Evolutionary conservation across 2,113 vertebrate species (phyloP), one percentile per base, ranked within the genome.

Genomic region (Platysternon megacephalum): DNA sequence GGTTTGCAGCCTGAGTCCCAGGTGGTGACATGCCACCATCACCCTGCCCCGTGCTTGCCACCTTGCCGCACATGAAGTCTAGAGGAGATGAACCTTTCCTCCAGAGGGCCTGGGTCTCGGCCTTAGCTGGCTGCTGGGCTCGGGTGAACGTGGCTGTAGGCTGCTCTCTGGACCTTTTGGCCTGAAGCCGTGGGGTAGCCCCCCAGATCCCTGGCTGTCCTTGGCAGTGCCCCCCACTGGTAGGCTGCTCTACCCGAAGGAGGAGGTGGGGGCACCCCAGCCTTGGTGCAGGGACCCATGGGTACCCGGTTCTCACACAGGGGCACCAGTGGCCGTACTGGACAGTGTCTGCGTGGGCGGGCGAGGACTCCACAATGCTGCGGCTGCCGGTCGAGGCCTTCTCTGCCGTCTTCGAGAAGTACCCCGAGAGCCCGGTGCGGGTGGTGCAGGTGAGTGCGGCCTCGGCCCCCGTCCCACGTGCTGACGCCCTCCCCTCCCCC

Each of bases 261-360:
- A 65, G 61, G 16, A 17, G 32, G 32, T 3, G 8, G 8, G 61
- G 35, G 61, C 35, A n/a, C 35, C 16, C 35, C 65, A 9, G 16
- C 48, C 3, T 1, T 14, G 1, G 3, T 8, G 3, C 5, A 28
- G 42, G 5, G 78, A 48, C 46, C 42, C 11, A 68, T 68, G 35
- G 35, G 35, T 2, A 9, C 42, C 16, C 7, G 51, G 29, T 1
- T 11, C 22, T 17, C 79, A 6, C 79, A 21, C 96, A 99, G 99
- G 99, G 99, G 93, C 99, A 99, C 98, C 99, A 99, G 97, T 99
- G 98, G 78, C 99, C 99, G 0, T 99, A 99, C 96, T 98, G 98
- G 82, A 99, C 99, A 0, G 99, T 99, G 74, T 99, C 99, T 0
- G 99, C 99, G 2, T 98, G 99, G 39, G 99, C 99, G 0, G 99